phyloP scores from a whole-genome alignment of 2,797 vertebrate genomes.

The Onychomys leucogaster region DNA sequence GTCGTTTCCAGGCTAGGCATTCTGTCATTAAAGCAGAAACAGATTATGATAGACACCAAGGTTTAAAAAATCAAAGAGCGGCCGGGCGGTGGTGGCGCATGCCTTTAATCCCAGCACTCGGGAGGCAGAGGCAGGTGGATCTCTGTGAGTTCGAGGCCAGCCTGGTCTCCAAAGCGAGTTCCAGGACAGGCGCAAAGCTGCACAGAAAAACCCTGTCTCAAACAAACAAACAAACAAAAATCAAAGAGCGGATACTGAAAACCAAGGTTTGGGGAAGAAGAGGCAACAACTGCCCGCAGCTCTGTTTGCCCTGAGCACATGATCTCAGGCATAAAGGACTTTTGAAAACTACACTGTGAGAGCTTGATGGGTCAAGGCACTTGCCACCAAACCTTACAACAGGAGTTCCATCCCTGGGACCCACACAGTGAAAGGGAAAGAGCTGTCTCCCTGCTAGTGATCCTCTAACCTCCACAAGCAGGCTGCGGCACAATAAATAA shows the following conservation, averaged over 20 bases:
- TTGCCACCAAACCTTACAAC: neutral
- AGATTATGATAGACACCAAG: neutral
- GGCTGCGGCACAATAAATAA: neutral
- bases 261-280: neutral
- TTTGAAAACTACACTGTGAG: neutral
- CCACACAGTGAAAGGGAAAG: neutral
- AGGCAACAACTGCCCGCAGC: neutral
- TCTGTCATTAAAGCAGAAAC: neutral
- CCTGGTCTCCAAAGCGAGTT: too few species aligned
- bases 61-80: constrained; percentile 9
- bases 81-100: too few species aligned
- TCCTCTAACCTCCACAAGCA: neutral
- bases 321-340: neutral
- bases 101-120: too few species aligned
- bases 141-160: too few species aligned
- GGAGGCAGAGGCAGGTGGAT: too few species aligned
- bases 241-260: neutral
- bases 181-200: too few species aligned
- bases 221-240: too few species aligned
- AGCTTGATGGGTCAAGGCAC: fast-evolving
- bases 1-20: neutral
- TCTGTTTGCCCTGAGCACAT: neutral
- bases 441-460: too few species aligned
- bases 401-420: neutral
- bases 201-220: too few species aligned